Conservation (phyloP, 2,113 vertebrate genomes). For the Gadus chalcogrammus region DNA sequence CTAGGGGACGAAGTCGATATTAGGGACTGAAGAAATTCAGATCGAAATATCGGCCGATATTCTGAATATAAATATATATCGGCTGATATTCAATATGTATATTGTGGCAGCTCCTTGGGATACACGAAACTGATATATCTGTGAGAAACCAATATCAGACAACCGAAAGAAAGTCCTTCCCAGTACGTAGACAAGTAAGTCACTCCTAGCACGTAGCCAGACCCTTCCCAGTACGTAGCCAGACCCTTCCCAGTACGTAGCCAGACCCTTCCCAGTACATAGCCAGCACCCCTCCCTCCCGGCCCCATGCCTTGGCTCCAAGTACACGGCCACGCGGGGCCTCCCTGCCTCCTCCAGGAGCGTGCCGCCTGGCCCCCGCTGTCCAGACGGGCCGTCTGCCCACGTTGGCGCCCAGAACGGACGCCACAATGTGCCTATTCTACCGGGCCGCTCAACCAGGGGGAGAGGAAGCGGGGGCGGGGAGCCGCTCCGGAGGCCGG, state of each 20-base stretch:
- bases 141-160: too few species aligned
- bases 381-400: conserved; percentile 54
- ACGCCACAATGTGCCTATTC: conserved; percentile 59
- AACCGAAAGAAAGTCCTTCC: too few species aligned
- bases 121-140: too few species aligned
- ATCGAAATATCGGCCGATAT: too few species aligned
- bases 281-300: conserved; percentile 25
- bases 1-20: too few species aligned
- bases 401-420: conserved; percentile 40
- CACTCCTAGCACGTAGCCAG: not conserved
- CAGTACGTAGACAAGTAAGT: too few species aligned
- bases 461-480: too few species aligned
- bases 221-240: not conserved
- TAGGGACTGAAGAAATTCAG: too few species aligned
- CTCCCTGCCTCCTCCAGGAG: conserved; percentile 37
- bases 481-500: not conserved
- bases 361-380: conserved; percentile 45
- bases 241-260: not conserved
- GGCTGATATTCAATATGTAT: too few species aligned
- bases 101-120: too few species aligned
- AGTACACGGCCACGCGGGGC: conserved; percentile 23
- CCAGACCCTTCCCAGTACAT: conserved; percentile 15
- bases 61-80: too few species aligned
- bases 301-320: conserved; percentile 38
- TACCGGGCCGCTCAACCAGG: conserved; percentile 26